phyloP scores from a whole-genome alignment of 37 sponge, comb jelly and placozoan genomes.

The Ephydatia muelleri region DNA sequence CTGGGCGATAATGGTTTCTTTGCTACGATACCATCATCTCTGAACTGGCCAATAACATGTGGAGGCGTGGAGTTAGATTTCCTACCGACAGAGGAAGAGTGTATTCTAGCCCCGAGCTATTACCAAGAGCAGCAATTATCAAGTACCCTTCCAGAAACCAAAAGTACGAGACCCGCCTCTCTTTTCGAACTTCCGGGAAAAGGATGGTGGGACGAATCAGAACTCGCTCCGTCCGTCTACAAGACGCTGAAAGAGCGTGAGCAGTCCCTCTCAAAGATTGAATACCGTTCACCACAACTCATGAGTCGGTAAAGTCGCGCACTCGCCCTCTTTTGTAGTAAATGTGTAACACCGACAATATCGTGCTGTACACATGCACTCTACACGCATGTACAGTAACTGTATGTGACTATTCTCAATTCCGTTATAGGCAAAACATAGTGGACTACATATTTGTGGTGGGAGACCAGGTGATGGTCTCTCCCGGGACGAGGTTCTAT shows the following conservation, averaged over 20 bases:
- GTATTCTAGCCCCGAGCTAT: too few species aligned
- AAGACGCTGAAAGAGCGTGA: not conserved
- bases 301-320: not conserved
- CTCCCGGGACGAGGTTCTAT: constrained; percentile 59
- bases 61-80: too few species aligned
- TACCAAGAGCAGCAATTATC: too few species aligned
- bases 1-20: too few species aligned
- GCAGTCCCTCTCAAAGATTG: not conserved
- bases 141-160: too few species aligned
- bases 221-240: not conserved
- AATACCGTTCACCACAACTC: not conserved
- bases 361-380: too few species aligned
- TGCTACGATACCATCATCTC: too few species aligned
- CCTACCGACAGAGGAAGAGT: too few species aligned
- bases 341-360: too few species aligned
- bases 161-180: too few species aligned
- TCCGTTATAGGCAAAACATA: constrained; percentile 33
- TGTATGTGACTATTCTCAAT: not conserved
- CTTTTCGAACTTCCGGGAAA: not conserved
- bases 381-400: too few species aligned
- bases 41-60: too few species aligned
- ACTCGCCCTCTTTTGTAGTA: not conserved
- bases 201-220: not conserved
- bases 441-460: constrained; percentile 67
- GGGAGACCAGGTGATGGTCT: constrained; percentile 49